These are phyloP conservation scores for Latheticus oryzae DNA, from an alignment of 2,888 invertebrate species.

Conservation along the genomic window DNA sequence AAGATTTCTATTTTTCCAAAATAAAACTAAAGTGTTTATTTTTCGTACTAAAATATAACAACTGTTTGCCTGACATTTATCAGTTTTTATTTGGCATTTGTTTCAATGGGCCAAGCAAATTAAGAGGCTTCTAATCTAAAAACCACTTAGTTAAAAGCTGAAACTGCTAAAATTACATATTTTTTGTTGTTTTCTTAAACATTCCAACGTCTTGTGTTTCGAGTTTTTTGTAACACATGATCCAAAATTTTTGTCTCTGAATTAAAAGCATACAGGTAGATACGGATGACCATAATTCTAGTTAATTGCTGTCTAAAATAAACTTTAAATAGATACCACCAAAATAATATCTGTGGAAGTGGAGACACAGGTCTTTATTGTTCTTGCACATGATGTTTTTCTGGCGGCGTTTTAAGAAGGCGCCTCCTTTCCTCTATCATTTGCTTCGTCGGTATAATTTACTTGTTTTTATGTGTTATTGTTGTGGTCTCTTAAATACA, in stretches of 20 bases:
- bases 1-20: too few relatives aligned
- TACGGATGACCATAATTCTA: constrained; percentile 10
- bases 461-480: constrained; percentile 29
- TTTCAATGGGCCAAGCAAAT: too few relatives aligned
- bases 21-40: too few relatives aligned
- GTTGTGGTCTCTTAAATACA: constrained; percentile 29
- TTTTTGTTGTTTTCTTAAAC: too few relatives aligned
- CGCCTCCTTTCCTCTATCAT: constrained; percentile 26
- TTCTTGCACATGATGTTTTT: constrained; percentile 34
- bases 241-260: not conserved
- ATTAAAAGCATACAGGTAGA: constrained; percentile 22
- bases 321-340: constrained; percentile 12
- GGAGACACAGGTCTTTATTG: constrained; percentile 29
- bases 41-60: too few relatives aligned
- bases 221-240: constrained; percentile 1
- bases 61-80: too few relatives aligned
- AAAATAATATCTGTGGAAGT: constrained; percentile 18
- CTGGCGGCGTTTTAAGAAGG: constrained; percentile 30
- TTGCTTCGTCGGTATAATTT: constrained; percentile 21
- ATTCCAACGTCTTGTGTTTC: not conserved
- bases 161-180: too few relatives aligned
- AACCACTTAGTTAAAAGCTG: too few relatives aligned
- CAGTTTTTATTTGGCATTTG: too few relatives aligned
- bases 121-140: too few relatives aligned
- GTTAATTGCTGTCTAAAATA: constrained; percentile 12